Conservation (phyloP, 1,140 invertebrate genomes). For the Neodiprion virginianus region DNA sequence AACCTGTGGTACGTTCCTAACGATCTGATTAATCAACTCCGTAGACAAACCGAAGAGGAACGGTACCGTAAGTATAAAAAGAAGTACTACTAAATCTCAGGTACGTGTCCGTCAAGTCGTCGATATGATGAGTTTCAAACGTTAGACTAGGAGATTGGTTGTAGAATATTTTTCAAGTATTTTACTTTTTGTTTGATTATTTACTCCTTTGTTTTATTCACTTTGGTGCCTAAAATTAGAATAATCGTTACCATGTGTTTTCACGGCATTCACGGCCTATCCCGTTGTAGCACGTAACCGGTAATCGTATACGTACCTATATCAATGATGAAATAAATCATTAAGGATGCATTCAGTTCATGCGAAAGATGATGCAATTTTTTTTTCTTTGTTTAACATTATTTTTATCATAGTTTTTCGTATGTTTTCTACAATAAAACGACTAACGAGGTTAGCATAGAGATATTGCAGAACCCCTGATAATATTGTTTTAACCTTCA, state of each 20-base stretch:
- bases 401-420: not conserved
- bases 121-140: not conserved
- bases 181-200: not conserved
- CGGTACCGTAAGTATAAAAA: conserved; percentile 59
- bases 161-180: not conserved
- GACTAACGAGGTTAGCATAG: not conserved
- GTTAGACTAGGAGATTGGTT: not conserved
- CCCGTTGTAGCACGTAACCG: not conserved
- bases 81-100: conserved; percentile 45
- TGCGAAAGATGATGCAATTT: too few species aligned
- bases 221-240: not conserved
- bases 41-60: conserved; percentile 65
- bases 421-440: not conserved
- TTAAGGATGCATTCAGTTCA: too few species aligned
- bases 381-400: too few species aligned
- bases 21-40: conserved; percentile 72
- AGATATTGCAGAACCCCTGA: too few species aligned
- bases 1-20: conserved; percentile 81
- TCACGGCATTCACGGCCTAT: not conserved
- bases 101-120: not conserved
- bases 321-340: too few species aligned
- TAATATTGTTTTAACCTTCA: not conserved
- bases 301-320: too few species aligned
- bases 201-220: not conserved
- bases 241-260: not conserved